phyloP scores from a whole-genome alignment of 2,113 vertebrate genomes.

The Lanius collurio region DNA sequence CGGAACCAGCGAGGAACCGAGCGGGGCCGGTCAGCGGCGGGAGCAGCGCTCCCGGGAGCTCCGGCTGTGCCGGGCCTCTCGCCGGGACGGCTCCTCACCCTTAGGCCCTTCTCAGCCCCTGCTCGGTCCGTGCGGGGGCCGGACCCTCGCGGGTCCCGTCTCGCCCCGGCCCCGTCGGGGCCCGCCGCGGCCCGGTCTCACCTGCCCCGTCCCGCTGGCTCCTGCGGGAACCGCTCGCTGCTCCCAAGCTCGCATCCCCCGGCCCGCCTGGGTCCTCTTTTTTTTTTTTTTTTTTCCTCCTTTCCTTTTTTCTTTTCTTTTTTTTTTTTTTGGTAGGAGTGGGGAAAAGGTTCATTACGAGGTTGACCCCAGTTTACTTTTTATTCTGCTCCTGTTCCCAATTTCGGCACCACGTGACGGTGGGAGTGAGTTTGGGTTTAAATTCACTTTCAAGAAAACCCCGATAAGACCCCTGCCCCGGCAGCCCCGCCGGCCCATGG shows the following conservation, averaged over 20 bases:
- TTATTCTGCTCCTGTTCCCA: slow-evolving; percentile 81
- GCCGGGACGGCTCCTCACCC: neutral
- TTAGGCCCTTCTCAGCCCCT: accelerated
- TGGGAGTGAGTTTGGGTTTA: slow-evolving; percentile 83
- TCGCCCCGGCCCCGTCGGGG: neutral
- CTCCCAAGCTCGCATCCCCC: neutral
- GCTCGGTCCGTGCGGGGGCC: neutral
- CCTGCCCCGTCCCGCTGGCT: neutral
- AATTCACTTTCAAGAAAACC: slow-evolving; percentile 79
- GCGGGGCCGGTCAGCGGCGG: neutral
- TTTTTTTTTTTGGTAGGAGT: neutral
- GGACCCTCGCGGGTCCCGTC: neutral
- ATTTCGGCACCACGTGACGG: slow-evolving; percentile 84
- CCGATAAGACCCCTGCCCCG: slow-evolving; percentile 71
- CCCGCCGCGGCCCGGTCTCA: neutral
- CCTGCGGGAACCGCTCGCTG: neutral
- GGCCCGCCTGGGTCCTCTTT: neutral
- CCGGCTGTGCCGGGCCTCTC: too few relatives aligned
- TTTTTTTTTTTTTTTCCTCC: too few relatives aligned
- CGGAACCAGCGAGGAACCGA: neutral
- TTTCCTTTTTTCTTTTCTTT: neutral
- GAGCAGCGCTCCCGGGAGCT: neutral
- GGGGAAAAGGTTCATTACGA: slow-evolving; percentile 58
- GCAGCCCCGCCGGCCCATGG: slow-evolving; percentile 58
- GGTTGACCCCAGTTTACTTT: slow-evolving; percentile 62